These are phyloP conservation scores for Physocephala rufipes DNA, from an alignment of 2,888 invertebrate genomes.

Conservation along the genomic window DNA sequence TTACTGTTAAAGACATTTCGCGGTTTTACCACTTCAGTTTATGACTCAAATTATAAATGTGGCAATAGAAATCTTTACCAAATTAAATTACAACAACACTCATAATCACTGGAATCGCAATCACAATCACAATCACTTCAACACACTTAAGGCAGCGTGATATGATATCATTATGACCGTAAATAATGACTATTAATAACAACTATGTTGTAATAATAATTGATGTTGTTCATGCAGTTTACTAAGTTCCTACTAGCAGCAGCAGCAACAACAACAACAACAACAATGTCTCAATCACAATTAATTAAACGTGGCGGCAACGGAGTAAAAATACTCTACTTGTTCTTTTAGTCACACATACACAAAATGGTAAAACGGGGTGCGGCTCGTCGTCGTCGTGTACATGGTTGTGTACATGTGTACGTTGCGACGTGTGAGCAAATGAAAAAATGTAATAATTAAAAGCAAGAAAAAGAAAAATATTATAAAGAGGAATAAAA, in stretches of 20 bases:
- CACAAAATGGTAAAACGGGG: background rate
- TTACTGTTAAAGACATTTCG: background rate
- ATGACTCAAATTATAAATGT: background rate
- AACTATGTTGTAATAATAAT: constrained; percentile 27
- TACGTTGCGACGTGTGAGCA: no score
- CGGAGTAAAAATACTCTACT: background rate
- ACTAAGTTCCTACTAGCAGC: constrained; percentile 27
- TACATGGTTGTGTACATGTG: no score
- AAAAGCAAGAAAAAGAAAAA: no score
- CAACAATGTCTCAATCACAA: no score
- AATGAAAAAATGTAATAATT: no score
- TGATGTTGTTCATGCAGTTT: constrained; percentile 34
- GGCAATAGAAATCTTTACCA: constrained; percentile 1
- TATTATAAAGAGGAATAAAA: no score
- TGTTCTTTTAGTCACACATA: background rate
- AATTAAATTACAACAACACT: background rate
- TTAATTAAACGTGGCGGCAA: constrained; percentile 23
- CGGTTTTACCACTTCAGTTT: background rate
- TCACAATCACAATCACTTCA: constrained; percentile 18
- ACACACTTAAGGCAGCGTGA: background rate
- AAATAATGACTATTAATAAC: constrained; percentile 35
- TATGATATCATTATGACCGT: constrained; percentile 16
- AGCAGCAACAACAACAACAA: no score
- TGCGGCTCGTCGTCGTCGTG: no score
- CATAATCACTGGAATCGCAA: background rate